Evolutionary conservation across 2,113 vertebrate species (phyloP).

Genomic region (Heloderma charlesbogerti): DNA sequence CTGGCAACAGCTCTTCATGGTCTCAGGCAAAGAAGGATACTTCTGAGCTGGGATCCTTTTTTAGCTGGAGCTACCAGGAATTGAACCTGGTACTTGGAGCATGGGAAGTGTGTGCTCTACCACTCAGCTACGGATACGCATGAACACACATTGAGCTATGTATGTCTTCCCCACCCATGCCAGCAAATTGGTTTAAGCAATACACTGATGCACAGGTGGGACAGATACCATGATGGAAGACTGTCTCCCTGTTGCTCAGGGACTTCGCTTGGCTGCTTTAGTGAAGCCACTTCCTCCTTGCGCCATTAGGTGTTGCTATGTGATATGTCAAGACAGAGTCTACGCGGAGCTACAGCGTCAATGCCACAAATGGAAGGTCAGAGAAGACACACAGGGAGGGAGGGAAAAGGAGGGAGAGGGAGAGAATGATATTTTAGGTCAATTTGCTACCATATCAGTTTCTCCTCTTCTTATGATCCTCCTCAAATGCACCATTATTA

Average conservation of each 20-base stretch:
- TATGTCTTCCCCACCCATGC: no score
- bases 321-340: accelerated
- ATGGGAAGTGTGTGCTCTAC: no score
- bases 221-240: neutral
- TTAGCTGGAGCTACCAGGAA: no score
- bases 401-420: no score
- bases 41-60: no score
- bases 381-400: neutral
- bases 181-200: no score
- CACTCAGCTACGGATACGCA: no score
- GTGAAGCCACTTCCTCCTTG: neutral
- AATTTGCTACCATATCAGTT: neutral
- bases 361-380: neutral
- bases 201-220: no score
- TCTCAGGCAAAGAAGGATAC: no score
- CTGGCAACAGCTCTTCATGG: no score
- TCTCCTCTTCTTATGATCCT: neutral
- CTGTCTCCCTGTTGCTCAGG: neutral
- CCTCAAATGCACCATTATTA: neutral
- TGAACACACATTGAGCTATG: no score
- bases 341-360: neutral
- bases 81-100: no score
- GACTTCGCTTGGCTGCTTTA: neutral
- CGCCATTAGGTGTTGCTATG: neutral
- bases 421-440: neutral